Percentiles rank a stretch among this genome's conserved stretches.
phyloP scores from a whole-genome alignment of 1,140 invertebrate genomes.

The Penaeus chinensis region DNA sequence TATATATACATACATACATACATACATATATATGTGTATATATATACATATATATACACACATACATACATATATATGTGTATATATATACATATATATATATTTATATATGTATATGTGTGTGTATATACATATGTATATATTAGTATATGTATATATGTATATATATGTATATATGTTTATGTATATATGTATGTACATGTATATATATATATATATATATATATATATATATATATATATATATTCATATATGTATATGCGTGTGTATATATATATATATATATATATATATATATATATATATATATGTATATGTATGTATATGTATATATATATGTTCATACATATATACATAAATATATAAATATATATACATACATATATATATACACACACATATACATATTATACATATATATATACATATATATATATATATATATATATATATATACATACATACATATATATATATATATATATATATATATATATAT shows the following conservation, averaged over 20 bases:
- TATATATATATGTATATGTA: constrained; percentile 16
- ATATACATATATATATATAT: not conserved
- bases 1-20: constrained; percentile 14
- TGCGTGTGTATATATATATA: constrained; percentile 22
- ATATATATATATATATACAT: constrained; percentile 18
- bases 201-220: constrained; percentile 18
- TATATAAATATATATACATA: constrained; percentile 20
- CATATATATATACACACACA: constrained; percentile 8
- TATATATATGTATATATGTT: constrained; percentile 2
- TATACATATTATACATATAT: not conserved
- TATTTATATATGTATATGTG: constrained; percentile 16
- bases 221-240: constrained; percentile 23
- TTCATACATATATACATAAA: constrained; percentile 22
- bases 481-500: too few relatives aligned
- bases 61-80: constrained; percentile 15
- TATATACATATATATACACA: constrained; percentile 20
- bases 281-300: constrained; percentile 12
- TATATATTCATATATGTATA: constrained; percentile 13
- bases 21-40: constrained; percentile 18
- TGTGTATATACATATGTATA: constrained; percentile 18
- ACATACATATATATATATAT: not conserved
- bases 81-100: constrained; percentile 14
- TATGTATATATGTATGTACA: constrained; percentile 26
- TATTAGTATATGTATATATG: constrained; percentile 2
- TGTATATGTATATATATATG: constrained; percentile 26